phyloP scores from a whole-genome alignment of 2,888 invertebrate species.

The Neoitamus cyanurus region DNA sequence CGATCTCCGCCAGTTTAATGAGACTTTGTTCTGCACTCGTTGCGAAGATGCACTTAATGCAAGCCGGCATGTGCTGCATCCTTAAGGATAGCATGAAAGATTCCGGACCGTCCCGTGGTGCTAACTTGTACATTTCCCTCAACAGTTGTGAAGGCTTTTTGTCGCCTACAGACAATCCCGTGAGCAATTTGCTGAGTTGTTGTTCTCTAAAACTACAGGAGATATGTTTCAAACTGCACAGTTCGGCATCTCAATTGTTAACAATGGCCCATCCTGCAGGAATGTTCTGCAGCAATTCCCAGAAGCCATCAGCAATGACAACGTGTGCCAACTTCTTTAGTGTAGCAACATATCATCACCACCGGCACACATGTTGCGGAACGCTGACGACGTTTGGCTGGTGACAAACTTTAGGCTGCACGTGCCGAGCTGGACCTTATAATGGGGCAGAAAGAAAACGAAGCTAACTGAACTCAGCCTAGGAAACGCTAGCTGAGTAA shows the following conservation, averaged over 20 bases:
- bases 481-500: too few relatives aligned
- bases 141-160: not conserved
- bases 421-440: conserved; percentile 46
- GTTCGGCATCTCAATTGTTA: not conserved
- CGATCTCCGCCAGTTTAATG: not conserved
- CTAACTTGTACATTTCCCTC: not conserved
- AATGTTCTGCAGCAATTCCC: too few relatives aligned
- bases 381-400: conserved; percentile 56
- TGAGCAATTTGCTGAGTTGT: not conserved
- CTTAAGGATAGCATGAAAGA: not conserved
- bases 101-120: not conserved
- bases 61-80: too few relatives aligned
- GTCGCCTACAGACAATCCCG: too few relatives aligned
- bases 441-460: conserved; percentile 59
- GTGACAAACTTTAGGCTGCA: conserved; percentile 50
- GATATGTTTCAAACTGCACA: not conserved
- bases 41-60: not conserved
- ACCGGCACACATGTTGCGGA: conserved; percentile 49
- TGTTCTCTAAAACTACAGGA: not conserved
- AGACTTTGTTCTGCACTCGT: not conserved
- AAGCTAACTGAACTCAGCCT: too few relatives aligned
- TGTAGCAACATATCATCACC: conserved; percentile 49
- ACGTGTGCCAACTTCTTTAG: too few relatives aligned
- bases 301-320: not conserved
- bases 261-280: not conserved